Conservation (phyloP, 37 sponge, comb jelly and placozoan species). For the Spongilla lacustris region DNA sequence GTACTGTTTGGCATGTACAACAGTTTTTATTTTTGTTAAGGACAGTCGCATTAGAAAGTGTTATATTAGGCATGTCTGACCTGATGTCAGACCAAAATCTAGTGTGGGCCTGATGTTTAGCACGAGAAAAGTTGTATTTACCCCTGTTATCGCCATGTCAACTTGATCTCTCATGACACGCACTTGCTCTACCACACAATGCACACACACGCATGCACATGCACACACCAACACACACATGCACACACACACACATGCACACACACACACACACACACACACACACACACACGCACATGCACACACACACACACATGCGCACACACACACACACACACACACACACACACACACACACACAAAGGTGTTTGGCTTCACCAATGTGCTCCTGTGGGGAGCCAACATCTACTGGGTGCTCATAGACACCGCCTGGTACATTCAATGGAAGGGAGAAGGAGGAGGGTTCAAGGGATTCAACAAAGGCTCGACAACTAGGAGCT, state of each 20-base stretch:
- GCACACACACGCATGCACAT: neutral
- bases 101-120: too few species aligned
- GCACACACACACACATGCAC: neutral
- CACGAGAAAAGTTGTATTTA: too few species aligned
- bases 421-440: slow-evolving; percentile 62
- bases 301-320: slow-evolving; percentile 10
- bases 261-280: neutral
- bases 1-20: too few species aligned
- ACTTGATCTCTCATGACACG: neutral
- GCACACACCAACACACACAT: neutral
- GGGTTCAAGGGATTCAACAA: neutral
- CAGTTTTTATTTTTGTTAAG: too few species aligned
- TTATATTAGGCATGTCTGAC: too few species aligned
- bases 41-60: too few species aligned
- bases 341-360: slow-evolving; percentile 4
- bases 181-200: neutral
- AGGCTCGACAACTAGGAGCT: neutral
- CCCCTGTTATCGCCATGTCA: too few species aligned
- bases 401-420: slow-evolving; percentile 77
- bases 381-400: slow-evolving; percentile 46
- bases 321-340: neutral
- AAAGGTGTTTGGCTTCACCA: slow-evolving; percentile 67
- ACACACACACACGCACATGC: neutral
- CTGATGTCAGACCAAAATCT: too few species aligned
- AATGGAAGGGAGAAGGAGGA: slow-evolving; percentile 28